These are phyloP conservation scores for Tapirus indicus DNA, from an alignment of 2,797 vertebrate species.

Conservation along the genomic window DNA sequence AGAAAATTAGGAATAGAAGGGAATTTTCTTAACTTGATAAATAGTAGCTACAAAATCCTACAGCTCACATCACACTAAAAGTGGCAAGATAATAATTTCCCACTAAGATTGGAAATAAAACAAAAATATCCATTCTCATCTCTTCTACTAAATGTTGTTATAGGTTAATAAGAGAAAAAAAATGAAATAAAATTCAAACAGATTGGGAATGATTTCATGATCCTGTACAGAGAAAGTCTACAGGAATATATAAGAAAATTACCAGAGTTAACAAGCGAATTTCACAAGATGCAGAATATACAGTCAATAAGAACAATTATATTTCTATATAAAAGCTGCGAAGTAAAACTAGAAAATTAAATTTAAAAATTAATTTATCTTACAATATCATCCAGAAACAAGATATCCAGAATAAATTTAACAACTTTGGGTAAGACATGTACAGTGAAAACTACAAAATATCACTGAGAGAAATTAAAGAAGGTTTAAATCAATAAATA, in stretches of 20 bases:
- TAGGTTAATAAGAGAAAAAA: not conserved
- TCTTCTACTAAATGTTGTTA: not conserved
- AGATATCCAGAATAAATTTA: not conserved
- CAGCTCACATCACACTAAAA: not conserved
- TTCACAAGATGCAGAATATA: not conserved
- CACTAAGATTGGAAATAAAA: not conserved
- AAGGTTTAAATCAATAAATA: not conserved
- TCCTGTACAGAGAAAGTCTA: not conserved
- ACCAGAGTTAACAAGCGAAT: not conserved
- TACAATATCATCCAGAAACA: not conserved
- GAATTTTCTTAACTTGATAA: not conserved
- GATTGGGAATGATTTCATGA: not conserved
- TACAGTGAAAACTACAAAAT: not conserved
- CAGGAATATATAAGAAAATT: not conserved
- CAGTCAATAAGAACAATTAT: not conserved
- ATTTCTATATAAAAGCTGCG: not conserved
- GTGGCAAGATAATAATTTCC: not conserved
- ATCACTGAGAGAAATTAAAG: not conserved
- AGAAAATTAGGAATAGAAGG: not conserved
- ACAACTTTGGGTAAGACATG: not conserved
- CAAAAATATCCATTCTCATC: not conserved
- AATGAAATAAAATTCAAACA: not conserved
- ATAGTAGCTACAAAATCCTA: not conserved
- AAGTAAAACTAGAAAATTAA: not conserved
- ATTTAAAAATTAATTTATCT: not conserved